Evolutionary conservation across 2,113 vertebrate species (phyloP).

Genomic region (Eulacestoma nigropectus): DNA sequence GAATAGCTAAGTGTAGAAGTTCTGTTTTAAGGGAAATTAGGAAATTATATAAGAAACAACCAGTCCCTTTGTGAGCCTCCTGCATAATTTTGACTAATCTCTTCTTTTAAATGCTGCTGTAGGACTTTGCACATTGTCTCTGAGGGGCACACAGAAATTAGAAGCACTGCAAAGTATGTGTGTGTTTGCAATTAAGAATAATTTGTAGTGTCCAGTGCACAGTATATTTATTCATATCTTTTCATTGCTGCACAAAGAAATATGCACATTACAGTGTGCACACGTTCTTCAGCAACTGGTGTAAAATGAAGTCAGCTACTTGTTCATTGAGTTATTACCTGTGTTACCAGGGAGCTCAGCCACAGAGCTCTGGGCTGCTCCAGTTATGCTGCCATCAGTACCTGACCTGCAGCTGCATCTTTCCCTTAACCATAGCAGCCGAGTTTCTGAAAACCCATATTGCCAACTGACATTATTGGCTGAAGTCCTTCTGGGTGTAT

Average conservation of each 20-base stretch:
- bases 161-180: background rate
- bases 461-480: background rate
- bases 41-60: background rate
- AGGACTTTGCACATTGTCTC: background rate
- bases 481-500: background rate
- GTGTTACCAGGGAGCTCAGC: background rate
- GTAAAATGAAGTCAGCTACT: background rate
- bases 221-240: background rate
- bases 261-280: background rate
- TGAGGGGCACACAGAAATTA: background rate
- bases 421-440: background rate
- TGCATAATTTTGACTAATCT: background rate
- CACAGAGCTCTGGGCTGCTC: background rate
- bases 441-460: background rate
- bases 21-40: background rate
- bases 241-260: background rate
- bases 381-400: background rate
- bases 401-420: background rate
- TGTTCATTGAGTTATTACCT: background rate
- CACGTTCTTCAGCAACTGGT: background rate
- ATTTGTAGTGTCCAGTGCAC: background rate
- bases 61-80: background rate
- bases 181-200: background rate
- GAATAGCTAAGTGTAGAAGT: background rate
- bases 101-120: background rate